Conservation (phyloP, 2,888 invertebrate genomes). For the Ophion obscuratus region DNA sequence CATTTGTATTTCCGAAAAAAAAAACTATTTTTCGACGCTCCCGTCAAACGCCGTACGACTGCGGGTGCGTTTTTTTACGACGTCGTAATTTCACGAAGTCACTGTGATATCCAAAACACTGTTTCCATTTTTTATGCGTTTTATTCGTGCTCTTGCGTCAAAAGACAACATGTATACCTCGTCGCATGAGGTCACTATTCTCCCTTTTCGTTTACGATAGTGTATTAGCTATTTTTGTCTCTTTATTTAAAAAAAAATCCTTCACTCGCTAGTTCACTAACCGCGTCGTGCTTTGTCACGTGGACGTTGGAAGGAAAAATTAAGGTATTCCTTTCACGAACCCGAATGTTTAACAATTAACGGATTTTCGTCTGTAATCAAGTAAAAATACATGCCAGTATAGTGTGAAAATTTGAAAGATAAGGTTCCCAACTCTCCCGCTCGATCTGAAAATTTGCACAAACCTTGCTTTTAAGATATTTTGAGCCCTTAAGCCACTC, state of each 20-base stretch:
- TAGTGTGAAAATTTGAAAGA: too few relatives aligned
- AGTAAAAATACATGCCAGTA: too few relatives aligned
- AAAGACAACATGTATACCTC: too few relatives aligned
- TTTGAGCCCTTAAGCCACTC: too few relatives aligned
- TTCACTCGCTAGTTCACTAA: not conserved
- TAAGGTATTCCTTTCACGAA: too few relatives aligned
- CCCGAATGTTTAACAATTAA: too few relatives aligned
- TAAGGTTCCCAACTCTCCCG: too few relatives aligned
- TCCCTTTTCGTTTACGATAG: not conserved
- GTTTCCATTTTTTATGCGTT: not conserved
- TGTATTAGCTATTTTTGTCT: not conserved
- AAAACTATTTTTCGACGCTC: not conserved
- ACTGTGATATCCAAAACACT: not conserved
- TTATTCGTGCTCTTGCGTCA: not conserved
- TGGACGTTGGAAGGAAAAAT: not conserved
- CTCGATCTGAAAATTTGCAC: too few relatives aligned
- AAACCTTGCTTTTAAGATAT: too few relatives aligned
- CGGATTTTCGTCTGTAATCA: too few relatives aligned
- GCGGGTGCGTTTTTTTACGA: not conserved
- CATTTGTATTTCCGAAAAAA: too few relatives aligned
- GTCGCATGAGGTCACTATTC: not conserved
- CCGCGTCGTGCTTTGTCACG: not conserved
- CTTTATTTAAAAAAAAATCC: not conserved
- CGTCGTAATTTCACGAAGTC: slow-evolving; percentile 6
- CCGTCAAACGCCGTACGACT: not conserved